These are phyloP conservation scores for Anguilla japonica DNA, from an alignment of 2,113 vertebrate species.

Conservation along the genomic window DNA sequence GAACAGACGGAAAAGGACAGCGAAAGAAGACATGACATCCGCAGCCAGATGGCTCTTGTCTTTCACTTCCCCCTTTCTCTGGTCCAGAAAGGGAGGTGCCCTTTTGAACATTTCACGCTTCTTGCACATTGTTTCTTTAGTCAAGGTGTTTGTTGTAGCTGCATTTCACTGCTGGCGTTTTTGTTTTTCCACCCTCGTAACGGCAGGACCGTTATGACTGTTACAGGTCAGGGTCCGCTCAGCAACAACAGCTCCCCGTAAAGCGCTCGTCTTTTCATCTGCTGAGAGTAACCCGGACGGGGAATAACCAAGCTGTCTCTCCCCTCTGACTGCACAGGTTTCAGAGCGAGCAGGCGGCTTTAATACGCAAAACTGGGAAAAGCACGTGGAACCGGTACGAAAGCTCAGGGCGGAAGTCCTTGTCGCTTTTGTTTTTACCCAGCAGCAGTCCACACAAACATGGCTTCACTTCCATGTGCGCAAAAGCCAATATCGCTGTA, in stretches of 20 bases:
- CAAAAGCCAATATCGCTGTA: neutral
- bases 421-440: neutral
- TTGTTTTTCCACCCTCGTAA: too few relatives aligned
- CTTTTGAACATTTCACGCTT: neutral
- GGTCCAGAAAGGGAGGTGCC: constrained; percentile 21
- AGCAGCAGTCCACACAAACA: neutral
- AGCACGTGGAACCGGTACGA: constrained; percentile 79
- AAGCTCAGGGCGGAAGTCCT: neutral
- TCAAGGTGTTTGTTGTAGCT: neutral
- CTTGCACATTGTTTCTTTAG: neutral
- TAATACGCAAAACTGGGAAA: constrained; percentile 79
- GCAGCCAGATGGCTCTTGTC: constrained; percentile 44
- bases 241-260: neutral
- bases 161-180: neutral
- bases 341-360: constrained; percentile 76
- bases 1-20: neutral
- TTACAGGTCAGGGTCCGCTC: neutral
- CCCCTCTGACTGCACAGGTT: constrained; percentile 70
- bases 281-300: neutral
- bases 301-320: constrained; percentile 29
- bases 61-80: constrained; percentile 53
- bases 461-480: neutral
- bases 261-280: neutral
- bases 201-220: too few relatives aligned
- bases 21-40: neutral